Evolutionary conservation across 2,113 vertebrate species (phyloP).

Genomic region (Clinocottus analis): DNA sequence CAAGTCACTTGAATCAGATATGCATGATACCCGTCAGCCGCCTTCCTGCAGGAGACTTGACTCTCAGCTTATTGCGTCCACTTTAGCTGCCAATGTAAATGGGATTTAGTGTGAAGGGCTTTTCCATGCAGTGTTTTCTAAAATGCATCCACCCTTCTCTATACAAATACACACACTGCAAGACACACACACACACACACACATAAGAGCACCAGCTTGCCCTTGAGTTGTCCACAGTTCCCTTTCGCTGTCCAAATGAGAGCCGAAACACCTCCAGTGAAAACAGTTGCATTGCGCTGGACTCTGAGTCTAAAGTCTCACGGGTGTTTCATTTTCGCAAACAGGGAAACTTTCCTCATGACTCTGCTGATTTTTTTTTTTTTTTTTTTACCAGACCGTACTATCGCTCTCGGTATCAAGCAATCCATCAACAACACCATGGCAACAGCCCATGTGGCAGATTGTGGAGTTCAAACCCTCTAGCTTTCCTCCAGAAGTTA

Average conservation of each 20-base stretch:
- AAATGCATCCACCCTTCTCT: constrained; percentile 2
- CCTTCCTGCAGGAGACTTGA: constrained; percentile 12
- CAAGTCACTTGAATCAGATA: background rate
- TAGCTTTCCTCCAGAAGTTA: constrained; percentile 43
- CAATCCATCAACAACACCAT: constrained; percentile 47
- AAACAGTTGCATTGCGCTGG: constrained; percentile 38
- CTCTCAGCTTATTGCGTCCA: background rate
- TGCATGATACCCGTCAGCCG: background rate
- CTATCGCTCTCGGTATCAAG: constrained; percentile 28
- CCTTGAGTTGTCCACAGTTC: constrained; percentile 32
- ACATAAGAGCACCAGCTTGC: constrained; percentile 1
- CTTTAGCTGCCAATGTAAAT: constrained; percentile 11
- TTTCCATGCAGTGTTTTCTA: constrained; percentile 32
- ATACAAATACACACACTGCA: background rate
- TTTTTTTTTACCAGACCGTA: constrained; percentile 40
- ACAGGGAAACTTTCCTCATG: constrained; percentile 51
- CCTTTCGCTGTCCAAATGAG: constrained; percentile 13
- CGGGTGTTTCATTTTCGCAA: constrained; percentile 45
- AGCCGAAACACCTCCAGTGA: constrained; percentile 32
- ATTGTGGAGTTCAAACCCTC: constrained; percentile 19
- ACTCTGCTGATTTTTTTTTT: constrained; percentile 54
- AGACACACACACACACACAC: constrained; percentile 1
- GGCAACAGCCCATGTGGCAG: constrained; percentile 29
- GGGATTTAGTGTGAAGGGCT: constrained; percentile 10
- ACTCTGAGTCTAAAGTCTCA: constrained; percentile 26